phyloP scores from a whole-genome alignment of 2,113 vertebrate genomes.

The Natator depressus region DNA sequence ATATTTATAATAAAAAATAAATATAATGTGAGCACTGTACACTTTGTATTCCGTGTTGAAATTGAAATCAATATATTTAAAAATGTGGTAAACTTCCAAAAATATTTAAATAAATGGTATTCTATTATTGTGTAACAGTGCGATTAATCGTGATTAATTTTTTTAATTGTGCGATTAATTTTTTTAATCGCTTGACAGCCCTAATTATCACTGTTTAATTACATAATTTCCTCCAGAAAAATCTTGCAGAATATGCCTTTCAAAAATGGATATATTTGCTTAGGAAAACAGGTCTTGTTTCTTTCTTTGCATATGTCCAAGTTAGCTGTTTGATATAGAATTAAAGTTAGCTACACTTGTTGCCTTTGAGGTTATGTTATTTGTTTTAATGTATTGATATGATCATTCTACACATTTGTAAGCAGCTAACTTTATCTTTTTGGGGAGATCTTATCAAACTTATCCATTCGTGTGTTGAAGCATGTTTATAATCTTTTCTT shows the following conservation, averaged over 20 bases:
- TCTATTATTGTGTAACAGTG: too few relatives aligned
- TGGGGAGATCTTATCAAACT: neutral
- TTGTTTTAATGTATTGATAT: neutral
- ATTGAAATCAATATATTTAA: too few relatives aligned
- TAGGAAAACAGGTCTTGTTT: conserved; percentile 36
- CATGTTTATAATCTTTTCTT: conserved; percentile 48
- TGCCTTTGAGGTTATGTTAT: neutral
- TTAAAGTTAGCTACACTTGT: neutral
- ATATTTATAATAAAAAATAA: too few relatives aligned
- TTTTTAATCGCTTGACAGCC: too few relatives aligned
- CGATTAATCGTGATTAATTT: too few relatives aligned
- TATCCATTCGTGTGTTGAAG: conserved; percentile 39
- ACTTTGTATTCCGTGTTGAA: too few relatives aligned
- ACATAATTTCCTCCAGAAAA: neutral
- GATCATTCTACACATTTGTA: conserved; percentile 39
- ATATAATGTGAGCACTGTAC: too few relatives aligned
- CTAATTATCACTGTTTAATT: neutral
- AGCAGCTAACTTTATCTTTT: conserved; percentile 47
- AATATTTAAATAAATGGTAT: too few relatives aligned
- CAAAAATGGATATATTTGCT: neutral
- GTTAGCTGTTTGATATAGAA: neutral
- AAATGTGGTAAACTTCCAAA: too few relatives aligned
- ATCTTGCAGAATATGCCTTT: neutral
- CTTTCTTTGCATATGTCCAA: neutral
- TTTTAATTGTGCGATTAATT: too few relatives aligned